Conservation (phyloP, 2,113 vertebrate genomes). For the Dipodomys merriami region DNA sequence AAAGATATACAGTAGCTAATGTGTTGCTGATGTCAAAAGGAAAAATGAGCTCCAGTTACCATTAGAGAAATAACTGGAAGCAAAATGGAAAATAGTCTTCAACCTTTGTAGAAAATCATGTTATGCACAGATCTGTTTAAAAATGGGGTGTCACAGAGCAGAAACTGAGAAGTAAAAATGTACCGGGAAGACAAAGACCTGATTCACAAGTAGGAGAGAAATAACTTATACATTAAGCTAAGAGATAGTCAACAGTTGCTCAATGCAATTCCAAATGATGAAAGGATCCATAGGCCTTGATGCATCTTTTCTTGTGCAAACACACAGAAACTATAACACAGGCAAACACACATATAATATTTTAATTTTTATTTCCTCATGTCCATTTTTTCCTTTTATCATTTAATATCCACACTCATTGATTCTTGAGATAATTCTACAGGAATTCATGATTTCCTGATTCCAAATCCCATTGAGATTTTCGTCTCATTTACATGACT, state of each 20-base stretch:
- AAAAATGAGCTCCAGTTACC: not conserved
- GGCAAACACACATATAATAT: not conserved
- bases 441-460: slow-evolving; percentile 10
- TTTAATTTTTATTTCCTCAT: not conserved
- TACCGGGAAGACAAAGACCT: not conserved
- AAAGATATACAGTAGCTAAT: not conserved
- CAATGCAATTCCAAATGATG: not conserved
- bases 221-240: not conserved
- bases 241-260: not conserved
- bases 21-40: not conserved
- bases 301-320: not conserved
- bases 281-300: not conserved
- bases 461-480: not conserved
- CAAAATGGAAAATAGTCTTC: slow-evolving; percentile 34
- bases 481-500: not conserved
- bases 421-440: slow-evolving; percentile 8
- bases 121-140: not conserved
- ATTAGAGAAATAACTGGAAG: slow-evolving; percentile 29
- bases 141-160: not conserved
- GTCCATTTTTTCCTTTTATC: not conserved
- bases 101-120: slow-evolving; percentile 5
- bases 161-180: not conserved
- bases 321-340: not conserved
- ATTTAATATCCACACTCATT: not conserved
- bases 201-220: not conserved